Evolutionary conservation across 2,797 vertebrate species (phyloP), one percentile per base, ranked within the genome.

Genomic region (Borostomias antarcticus): DNA sequence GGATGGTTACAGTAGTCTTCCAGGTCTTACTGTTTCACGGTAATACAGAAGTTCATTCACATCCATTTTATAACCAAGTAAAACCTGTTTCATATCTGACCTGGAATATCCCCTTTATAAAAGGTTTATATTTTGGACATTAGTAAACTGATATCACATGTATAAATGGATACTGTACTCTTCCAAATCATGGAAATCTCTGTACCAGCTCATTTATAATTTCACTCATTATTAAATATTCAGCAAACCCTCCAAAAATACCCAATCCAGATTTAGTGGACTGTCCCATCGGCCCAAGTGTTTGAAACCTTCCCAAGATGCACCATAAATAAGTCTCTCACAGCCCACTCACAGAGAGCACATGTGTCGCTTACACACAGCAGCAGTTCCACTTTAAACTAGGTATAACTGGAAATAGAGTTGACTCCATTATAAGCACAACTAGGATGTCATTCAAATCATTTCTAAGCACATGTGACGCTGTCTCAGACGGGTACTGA

Each of bases 221-320:
- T 73, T 47, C 32, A 40, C 33, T 73, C 25, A 53, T 75, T n/a
- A n/a, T n/a, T 32, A 60, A 75, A 73, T 47, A 74, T 82, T 73
- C 28, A 73, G 50, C 10, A 58, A 40, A n/a, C n/a, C n/a, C n/a
- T n/a, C 63, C 52, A 45, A 64, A 61, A 75, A 47, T 40, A 17
- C n/a, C 37, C 51, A 23, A 48, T 17, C 37, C 58, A 52, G 60
- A 78, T 43, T 48, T 40, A 2, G 32, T 73, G 29, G 15, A 57
- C 45, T 51, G 51, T 37, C 51, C 69, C 40, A 68, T 11, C n/a
- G 13, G 4, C 21, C 30, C 11, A 3, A 26, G 4, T n/a, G 32
- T 33, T 23, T 53, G 13, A 21, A 19, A 56, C 6, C 53, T 4
- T 21, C 29, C 17, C 29, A 54, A 29, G 52, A 54, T 54, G 26